Base-by-base conservation (phyloP, 92 coral and sea anemone species). In the Bergia puertoricense region DNA sequence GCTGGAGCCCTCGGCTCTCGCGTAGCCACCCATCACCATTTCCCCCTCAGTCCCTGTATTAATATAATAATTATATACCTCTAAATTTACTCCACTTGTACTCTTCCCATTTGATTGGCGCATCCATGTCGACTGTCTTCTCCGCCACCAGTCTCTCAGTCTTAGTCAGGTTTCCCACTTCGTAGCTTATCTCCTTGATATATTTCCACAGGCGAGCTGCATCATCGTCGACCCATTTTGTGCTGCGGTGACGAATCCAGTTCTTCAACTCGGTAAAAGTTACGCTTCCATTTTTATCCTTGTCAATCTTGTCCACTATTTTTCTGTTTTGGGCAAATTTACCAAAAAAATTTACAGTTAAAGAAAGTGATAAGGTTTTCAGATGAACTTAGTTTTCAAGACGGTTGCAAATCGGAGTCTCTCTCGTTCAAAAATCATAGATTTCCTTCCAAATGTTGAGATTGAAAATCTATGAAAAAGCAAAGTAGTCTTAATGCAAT, bases 291-390 rank as follows among this genome's bases (percentile, higher is more conserved):
- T 97, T 96, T n/a, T 78, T 91, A 89, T 95, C 91, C 84, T 97
- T 95, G 86, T 97, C 98, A 57, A 97, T 95, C 76, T 92, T 94
- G 74, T 95, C 98, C 14, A 94, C 96, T 43, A 97, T 93, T 91
- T 92, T 91, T 10, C 99, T 96, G 81, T 62, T 10, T 44, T 90
- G 10, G 15, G 43, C 22, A 15, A 42, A 9, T 46, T 6, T 37
- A 74, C 0, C 41, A 74, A 11, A 2, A 11, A 74, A 18, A 13
- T 15, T 30, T 30, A 30, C 30, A 30, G 30, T 30, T 30, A 30
- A 30, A 30, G 30, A 30, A 30, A 30, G 30, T 30, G 30, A 30
- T 0, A 30, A 30, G 30, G 30, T 30, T 30, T 30, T 30, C 30
- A 30, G 30, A 30, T 30, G 30, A 30, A 30, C 30, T 30, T 30